Base-by-base conservation (phyloP, 2,797 vertebrate genomes). In the Mergus octosetaceus region DNA sequence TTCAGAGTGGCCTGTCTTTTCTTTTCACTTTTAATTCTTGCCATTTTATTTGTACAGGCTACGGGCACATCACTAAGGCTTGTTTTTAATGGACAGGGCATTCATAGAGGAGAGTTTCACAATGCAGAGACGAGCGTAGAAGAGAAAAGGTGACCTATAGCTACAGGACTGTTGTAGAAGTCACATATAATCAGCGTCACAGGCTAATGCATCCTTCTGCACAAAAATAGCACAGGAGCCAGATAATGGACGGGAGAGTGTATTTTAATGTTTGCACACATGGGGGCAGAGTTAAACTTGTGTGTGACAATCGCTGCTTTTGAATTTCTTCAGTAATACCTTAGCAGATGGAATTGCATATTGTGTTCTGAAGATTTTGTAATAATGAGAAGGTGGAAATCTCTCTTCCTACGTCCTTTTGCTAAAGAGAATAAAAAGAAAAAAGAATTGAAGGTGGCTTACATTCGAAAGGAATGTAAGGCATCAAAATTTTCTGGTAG, bases 251-350 rank as follows among this genome's bases (percentile, higher is more conserved):
- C 11, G n/a, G 25, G 11, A 39, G 10, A 32, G 6, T 92, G 91
- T 69, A 21, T 61, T 95, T 78, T 81, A n/a, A 51, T 11, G 21
- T 81, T 94, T 90, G 94, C 41, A 68, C 96, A 84, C 94, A 88
- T 0, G 91, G 77, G 94, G 96, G 96, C 96, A 94, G 93, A 93
- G 56, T 72, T 69, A 65, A 84, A 51, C 85, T 49, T 71, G 39
- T 43, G 30, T 89, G 78, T 53, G 56, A 21, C 41, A 24, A 12
- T 21, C 1, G 1, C 38, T 53, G 69, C 57, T 64, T 64, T 45
- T 73, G 57, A 11, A 28, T 77, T 80, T 85, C 39, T 79, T 49
- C 32, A 24, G 1, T 54, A 2, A 17, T 49, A 32, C 57, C 47
- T 64, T 36, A 32, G 34, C 51, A 57, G 53, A 25, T 7, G 54